Base-by-base conservation (phyloP, 2,113 vertebrate genomes). In the Dinomys branickii region DNA sequence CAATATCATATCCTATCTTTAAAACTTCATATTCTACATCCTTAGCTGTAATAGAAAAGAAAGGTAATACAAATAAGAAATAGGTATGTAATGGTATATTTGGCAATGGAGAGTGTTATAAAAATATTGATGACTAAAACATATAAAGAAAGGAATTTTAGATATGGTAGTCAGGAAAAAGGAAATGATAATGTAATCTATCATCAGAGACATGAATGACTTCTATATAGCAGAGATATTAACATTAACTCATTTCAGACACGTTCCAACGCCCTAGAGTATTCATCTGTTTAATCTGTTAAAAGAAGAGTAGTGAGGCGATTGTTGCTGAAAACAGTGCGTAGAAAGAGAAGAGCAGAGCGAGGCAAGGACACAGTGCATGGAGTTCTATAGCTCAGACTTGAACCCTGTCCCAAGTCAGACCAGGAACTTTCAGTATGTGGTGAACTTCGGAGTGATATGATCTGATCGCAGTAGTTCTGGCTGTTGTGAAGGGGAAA, bases 311-410 rank as follows among this genome's bases (percentile, higher is more conserved):
- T 59, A 47, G 44, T 54, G 13, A 47, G 8, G 20, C 11, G 14
- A 80, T 0, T 67, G 30, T 11, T 56, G n/a, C 47, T 65, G 38
- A 65, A 9, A 52, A 71, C 33, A 71, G 16, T 78, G 35, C 38
- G 7, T 50, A n/a, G 50, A 58, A 69, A 30, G 4, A 91, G 7
- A 59, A 56, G 11, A 52, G 91, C n/a, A 84, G 26, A 41, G 24
- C n/a, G 14, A 59, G 59, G 12, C 28, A 44, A 88, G 8, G 1
- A 14, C 5, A 28, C 5, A 26, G 33, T 58, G 56, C 14, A 2
- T 3, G 52, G 1, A 26, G 0, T 1, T 19, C 33, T 20, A n/a
- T 6, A 14, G 1, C 1, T 13, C 0, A 44, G 8, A 1, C 12
- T 75, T 63, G 30, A 77, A 50, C 22, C 88, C 30, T 44, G 3